Evolutionary conservation across 2,888 invertebrate genomes (phyloP).

Genomic region (Calameuta pallipes): DNA sequence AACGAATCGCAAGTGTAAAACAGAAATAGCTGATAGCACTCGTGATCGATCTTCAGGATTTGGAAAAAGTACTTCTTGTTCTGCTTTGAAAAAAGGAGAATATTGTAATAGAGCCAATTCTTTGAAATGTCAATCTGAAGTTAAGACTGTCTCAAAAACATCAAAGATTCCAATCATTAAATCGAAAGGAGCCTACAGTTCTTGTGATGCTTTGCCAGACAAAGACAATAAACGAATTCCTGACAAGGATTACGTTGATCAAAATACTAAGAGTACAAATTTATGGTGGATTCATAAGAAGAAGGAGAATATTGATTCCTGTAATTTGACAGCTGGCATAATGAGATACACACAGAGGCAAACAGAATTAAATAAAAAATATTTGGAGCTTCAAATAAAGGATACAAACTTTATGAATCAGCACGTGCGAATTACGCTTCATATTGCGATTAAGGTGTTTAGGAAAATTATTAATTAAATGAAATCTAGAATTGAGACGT

Average conservation of each 20-base stretch:
- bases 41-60: not conserved
- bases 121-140: not conserved
- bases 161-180: not conserved
- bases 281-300: constrained; percentile 17
- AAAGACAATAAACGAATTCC: not conserved
- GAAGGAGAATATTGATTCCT: constrained; percentile 1
- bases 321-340: constrained; percentile 20
- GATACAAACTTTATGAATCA: constrained; percentile 34
- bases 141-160: not conserved
- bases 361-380: constrained; percentile 30
- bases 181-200: not conserved
- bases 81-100: not conserved
- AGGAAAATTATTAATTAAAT: not conserved
- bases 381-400: constrained; percentile 29
- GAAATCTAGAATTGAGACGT: not conserved
- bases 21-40: not conserved
- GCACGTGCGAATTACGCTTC: constrained; percentile 37
- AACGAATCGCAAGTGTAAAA: not conserved
- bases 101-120: not conserved
- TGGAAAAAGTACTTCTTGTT: not conserved
- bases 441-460: constrained; percentile 37
- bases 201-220: not conserved
- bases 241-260: not conserved
- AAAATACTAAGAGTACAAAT: constrained; percentile 10
- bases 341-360: constrained; percentile 24